Evolutionary conservation across 2,113 vertebrate species (phyloP), one percentile per base, ranked within the genome.

Genomic region (Urocitellus parryii): DNA sequence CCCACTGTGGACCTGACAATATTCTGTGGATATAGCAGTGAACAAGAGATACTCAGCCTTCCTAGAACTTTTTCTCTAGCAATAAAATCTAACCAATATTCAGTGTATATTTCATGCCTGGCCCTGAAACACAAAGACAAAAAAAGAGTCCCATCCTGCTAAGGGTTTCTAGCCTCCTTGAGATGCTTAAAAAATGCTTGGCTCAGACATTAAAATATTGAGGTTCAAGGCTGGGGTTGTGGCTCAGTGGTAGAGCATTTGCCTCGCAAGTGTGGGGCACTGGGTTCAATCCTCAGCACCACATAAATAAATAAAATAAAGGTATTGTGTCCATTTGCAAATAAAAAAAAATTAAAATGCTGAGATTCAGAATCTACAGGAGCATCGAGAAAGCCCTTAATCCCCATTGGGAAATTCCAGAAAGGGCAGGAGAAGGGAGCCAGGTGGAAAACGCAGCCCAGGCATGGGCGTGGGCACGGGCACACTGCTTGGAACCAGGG

Each of bases 351-450:
- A 13, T 3, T 51, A 1, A 32, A 58, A 34, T 11, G 7, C 10
- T 0, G 3, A 20, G 48, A 0, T 8, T 1, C 78, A 48, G 34
- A 24, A 0, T 20, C 42, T 8, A 1, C 0, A 25, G 39, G 18
- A 5, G 2, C n/a, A 11, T 3, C 16, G 7, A 34, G 9, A 34
- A 22, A 63, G 17, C 34, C 37, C 63, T 61, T 4, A 42, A 27
- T 5, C 56, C 48, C 0, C 2, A 8, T 34, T 34, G 5, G 29
- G 32, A 58, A 8, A 25, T 24, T 25, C 48, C 27, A n/a, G 53
- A 70, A 87, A 84, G 37, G 68, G 32, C 1, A 67, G 74, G 25
- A 1, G 67, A 39, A n/a, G 2, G 0, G 14, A 70, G 6, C 8
- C 32, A 24, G 2, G 25, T 0, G 12, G 61, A 13, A 34, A 14